Evolutionary conservation across 1,140 invertebrate species (phyloP).

Genomic region (Drosophila yakuba): DNA sequence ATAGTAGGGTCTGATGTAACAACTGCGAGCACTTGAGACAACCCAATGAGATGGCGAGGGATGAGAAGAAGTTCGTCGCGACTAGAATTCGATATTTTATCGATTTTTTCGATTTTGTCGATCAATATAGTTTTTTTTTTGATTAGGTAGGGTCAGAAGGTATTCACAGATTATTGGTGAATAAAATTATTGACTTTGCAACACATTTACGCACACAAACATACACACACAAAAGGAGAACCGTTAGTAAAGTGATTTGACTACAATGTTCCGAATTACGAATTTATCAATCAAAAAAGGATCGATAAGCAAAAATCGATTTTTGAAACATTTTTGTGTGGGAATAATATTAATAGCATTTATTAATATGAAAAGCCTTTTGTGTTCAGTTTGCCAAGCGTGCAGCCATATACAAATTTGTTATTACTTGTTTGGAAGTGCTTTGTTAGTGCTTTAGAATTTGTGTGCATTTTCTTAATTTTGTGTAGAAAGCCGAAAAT

Average conservation of each 20-base stretch:
- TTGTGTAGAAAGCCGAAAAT: constrained; percentile 18
- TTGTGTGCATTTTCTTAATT: constrained; percentile 8
- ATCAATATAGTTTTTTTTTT: constrained; percentile 18
- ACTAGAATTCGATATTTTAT: constrained; percentile 63
- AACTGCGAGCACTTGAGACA: constrained; percentile 72
- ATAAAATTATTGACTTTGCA: constrained; percentile 3
- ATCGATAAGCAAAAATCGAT: background rate
- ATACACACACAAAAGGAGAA: constrained; percentile 34
- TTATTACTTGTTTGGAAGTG: background rate
- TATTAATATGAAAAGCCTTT: constrained; percentile 25
- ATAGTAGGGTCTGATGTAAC: constrained; percentile 88
- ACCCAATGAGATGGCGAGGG: constrained; percentile 84
- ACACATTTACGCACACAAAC: constrained; percentile 35
- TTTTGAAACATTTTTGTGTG: constrained; percentile 3
- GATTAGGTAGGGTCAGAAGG: background rate
- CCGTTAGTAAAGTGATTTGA: constrained; percentile 22
- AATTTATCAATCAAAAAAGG: constrained; percentile 4
- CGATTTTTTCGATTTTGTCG: constrained; percentile 3
- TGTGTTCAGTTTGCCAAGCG: constrained; percentile 24
- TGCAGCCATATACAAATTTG: constrained; percentile 9
- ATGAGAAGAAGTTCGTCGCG: constrained; percentile 75
- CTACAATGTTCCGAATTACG: constrained; percentile 5
- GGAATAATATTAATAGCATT: constrained; percentile 7
- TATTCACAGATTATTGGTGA: constrained; percentile 26
- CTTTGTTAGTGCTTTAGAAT: constrained; percentile 3